Conservation (phyloP, 35 echinoderm and acorn worm genomes). For the Apostichopus japonicus region DNA sequence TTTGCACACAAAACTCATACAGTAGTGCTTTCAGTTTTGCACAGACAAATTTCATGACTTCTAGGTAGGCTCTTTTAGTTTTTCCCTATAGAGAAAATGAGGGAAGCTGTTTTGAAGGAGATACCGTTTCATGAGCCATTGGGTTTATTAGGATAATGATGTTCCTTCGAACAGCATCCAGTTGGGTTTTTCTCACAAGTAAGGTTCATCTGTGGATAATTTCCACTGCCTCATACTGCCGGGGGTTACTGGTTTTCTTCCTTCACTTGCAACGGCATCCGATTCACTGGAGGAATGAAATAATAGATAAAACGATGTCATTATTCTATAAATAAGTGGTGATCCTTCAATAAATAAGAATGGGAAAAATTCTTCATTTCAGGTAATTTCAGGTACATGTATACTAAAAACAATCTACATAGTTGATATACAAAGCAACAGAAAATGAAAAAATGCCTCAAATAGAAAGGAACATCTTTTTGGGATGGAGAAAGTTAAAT, state of each 20-base stretch:
- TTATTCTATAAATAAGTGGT: too few relatives aligned
- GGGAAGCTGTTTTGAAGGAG: too few relatives aligned
- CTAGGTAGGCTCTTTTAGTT: too few relatives aligned
- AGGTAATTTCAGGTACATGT: neutral
- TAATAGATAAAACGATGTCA: neutral
- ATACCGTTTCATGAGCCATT: too few relatives aligned
- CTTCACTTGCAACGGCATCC: neutral
- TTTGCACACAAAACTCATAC: too few relatives aligned
- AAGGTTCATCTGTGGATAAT: constrained; percentile 56
- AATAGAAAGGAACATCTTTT: too few relatives aligned
- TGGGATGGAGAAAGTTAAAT: too few relatives aligned
- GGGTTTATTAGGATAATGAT: too few relatives aligned
- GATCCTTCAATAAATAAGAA: neutral
- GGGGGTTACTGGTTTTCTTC: constrained; percentile 47
- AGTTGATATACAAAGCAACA: neutral
- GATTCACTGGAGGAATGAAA: neutral
- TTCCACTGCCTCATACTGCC: constrained; percentile 40
- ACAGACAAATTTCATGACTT: too few relatives aligned
- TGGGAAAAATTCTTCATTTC: neutral
- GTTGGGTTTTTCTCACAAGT: neutral
- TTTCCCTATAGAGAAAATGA: too few relatives aligned
- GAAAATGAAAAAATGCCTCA: neutral
- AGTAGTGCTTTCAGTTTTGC: too few relatives aligned
- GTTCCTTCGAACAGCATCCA: too few relatives aligned
- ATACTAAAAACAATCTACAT: neutral